Base-by-base conservation (phyloP, 2,113 vertebrate species). In the Chaetodon trifascialis region DNA sequence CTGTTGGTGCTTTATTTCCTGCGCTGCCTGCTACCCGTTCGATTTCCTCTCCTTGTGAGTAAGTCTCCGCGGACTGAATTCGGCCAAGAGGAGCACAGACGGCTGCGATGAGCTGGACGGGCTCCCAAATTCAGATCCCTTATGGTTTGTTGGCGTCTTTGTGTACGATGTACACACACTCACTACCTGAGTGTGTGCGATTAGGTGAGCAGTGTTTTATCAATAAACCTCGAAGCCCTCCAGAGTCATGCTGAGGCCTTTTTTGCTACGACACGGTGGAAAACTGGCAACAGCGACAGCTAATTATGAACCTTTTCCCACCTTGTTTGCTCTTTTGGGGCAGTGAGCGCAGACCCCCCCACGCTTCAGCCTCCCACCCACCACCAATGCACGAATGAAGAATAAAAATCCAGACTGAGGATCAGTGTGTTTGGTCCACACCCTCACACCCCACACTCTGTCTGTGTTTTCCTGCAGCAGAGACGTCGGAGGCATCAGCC, bases 81-180 rank as follows among this genome's bases (percentile, higher is more conserved):
- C 47, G 49, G 59, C 36, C 44, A 11, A 59, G 36, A 75, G 54
- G 17, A 60, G 40, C 40, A 6, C 40, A 46, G 15, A 15, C 44
- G 0, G 46, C 79, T 42, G 63, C 4, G 47, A 46, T 52, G 67
- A 63, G 56, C 63, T 69, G 63, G 76, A 56, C 0, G 16, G 1
- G 42, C 59, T 65, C 83, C 65, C 56, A 60, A 44, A 60, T 64
- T 51, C 23, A 44, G 30, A 49, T 66, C 76, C 59, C 54, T 44
- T 5, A 42, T 16, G 49, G 78, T 66, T 51, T 74, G 30, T 62
- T 7, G 23, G 16, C 63, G 55, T 64, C 42, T 66, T 64, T 51
- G n/a, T 52, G 10, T 6, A 7, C 5, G 17, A 11, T 34, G 72
- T 19, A 59, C 10, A 64, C 75, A 49, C 54, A 34, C 7, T 11